Percentiles rank a stretch among this genome's conserved stretches.
Evolutionary conservation across 2,113 vertebrate genomes (phyloP).

Genomic region (Ivindomyrus marchei): DNA sequence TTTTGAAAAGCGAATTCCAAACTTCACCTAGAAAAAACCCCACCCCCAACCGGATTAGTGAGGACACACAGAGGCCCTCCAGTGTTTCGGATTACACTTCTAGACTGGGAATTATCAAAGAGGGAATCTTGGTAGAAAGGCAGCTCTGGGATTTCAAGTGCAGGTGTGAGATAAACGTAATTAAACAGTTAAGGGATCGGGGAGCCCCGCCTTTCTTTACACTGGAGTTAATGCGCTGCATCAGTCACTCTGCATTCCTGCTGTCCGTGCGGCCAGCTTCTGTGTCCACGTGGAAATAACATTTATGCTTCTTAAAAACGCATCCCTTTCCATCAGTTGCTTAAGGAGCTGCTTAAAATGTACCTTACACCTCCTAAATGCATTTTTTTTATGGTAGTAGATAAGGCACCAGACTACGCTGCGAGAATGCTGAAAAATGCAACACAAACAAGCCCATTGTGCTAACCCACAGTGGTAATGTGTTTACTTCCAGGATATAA

Average conservation of each 20-base stretch:
- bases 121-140: slow-evolving; percentile 32
- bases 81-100: not conserved
- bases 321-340: not conserved
- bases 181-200: slow-evolving; percentile 46
- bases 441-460: slow-evolving; percentile 4
- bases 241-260: slow-evolving; percentile 28
- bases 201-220: not conserved
- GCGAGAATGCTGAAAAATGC: not conserved
- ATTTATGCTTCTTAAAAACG: not conserved
- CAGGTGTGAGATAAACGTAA: slow-evolving; percentile 41
- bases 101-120: not conserved
- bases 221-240: not conserved
- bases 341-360: not conserved
- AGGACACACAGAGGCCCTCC: not conserved
- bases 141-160: slow-evolving; percentile 31
- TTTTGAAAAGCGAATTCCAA: not conserved
- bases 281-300: not conserved
- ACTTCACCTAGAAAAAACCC: not conserved
- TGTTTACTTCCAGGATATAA: slow-evolving; percentile 5
- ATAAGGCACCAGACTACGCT: not conserved
- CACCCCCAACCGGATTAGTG: not conserved
- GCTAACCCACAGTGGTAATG: not conserved
- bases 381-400: not conserved
- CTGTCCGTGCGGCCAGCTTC: not conserved
- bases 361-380: not conserved